Base-by-base conservation (phyloP, 2,888 invertebrate species). In the Aphelenchoides bicaudatus region DNA sequence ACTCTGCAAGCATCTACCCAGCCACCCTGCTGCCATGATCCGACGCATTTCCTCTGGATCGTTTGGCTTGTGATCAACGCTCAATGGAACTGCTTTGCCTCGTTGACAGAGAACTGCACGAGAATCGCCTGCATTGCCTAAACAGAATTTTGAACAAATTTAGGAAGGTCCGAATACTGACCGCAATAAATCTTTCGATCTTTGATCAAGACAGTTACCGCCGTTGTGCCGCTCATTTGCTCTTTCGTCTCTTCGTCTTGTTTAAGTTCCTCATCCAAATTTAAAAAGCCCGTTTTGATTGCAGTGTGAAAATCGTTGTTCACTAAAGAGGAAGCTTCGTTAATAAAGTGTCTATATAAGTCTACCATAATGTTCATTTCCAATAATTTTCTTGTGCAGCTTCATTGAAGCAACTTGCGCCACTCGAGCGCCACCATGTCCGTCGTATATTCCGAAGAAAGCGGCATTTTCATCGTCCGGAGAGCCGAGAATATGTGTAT, bases 1-100 rank as follows among this genome's bases (percentile, higher is more conserved):
- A 98, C 96, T 70, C 94, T 84, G 83, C 93, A 93, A 72, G 89
- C 88, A 80, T 94, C 91, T 1, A 98, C 94, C 88, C 89, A 96
- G 50, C 96, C 96, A 3, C 96, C 96, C n/a, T 31, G 93, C 96
- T 1, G 90, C 89, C 31, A 82, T 80, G 71, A 98, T 98, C 71
- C 98, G 85, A 61, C 88, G 86, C 19, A 88, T 85, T 63, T 75
- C 96, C 39, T 85, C 84, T 63, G 88, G 88, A 78, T 92, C 88
- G 78, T 87, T 88, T 2, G 96, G 96, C 80, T 99, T 98, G 82
- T 99, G 98, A 81, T 99, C 98, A 73, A 86, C 85, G 6, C 92
- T 93, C 30, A 87, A 79, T 47, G 86, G 83, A 75, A 88, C 86
- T 50, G 86, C 88, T 73, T 83, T 83, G 27, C 94, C 94, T 65